Conservation (phyloP, 2,113 vertebrate genomes). For the Melanerpes aurifrons region DNA sequence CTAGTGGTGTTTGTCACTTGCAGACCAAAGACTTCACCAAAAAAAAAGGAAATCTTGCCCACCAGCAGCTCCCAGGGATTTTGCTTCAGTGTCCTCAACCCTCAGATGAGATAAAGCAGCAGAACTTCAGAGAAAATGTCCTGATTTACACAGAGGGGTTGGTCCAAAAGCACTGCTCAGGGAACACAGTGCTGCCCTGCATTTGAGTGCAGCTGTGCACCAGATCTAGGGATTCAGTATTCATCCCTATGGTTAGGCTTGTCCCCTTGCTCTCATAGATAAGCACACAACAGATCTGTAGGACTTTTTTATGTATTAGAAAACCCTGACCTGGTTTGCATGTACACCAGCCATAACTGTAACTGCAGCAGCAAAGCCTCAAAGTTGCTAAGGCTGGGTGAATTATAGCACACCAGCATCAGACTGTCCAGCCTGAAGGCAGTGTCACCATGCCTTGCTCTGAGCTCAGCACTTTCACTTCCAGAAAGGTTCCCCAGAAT, state of each 20-base stretch:
- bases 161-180: background rate
- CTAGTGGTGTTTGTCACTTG: background rate
- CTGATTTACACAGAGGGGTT: background rate
- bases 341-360: background rate
- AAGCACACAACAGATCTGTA: background rate
- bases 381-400: background rate
- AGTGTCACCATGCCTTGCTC: background rate
- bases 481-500: background rate
- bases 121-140: background rate
- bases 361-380: background rate
- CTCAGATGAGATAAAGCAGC: background rate
- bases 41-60: background rate
- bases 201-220: background rate
- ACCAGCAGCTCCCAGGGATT: background rate
- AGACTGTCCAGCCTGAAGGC: background rate
- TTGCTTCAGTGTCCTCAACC: background rate
- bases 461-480: background rate
- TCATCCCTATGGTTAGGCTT: background rate
- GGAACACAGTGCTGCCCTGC: fast-evolving
- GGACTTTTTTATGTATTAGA: background rate
- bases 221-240: background rate
- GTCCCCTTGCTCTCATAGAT: background rate
- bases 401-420: background rate
- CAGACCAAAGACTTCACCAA: background rate
- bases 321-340: background rate